phyloP scores from a whole-genome alignment of 2,888 invertebrate genomes.

The Lycophotia porphyrea region DNA sequence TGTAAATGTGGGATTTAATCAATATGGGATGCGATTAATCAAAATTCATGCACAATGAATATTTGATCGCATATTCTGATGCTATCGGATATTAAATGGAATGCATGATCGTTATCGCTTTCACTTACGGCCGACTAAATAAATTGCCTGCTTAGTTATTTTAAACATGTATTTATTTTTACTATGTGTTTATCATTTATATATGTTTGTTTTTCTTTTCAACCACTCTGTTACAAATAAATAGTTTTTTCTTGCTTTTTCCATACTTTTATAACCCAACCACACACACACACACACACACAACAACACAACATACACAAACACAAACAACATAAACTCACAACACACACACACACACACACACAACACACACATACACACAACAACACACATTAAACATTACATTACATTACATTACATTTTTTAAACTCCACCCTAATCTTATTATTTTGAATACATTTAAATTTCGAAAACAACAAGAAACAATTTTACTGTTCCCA shows the following conservation, averaged over 20 bases:
- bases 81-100: neutral
- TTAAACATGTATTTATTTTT: neutral
- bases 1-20: conserved; percentile 22
- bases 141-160: neutral
- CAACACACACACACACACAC: too few relatives aligned
- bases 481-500: conserved; percentile 13
- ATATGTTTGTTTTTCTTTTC: neutral
- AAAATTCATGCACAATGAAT: conserved; percentile 29
- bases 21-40: conserved; percentile 32
- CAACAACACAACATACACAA: too few relatives aligned
- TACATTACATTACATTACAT: too few relatives aligned
- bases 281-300: too few relatives aligned
- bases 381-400: too few relatives aligned
- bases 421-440: neutral
- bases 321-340: too few relatives aligned
- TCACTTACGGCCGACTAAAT: too few relatives aligned
- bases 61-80: conserved; percentile 19
- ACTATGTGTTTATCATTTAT: neutral
- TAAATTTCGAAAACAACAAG: conserved; percentile 27
- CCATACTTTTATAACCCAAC: neutral
- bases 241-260: neutral
- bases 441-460: conserved; percentile 1
- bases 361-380: too few relatives aligned
- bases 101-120: neutral
- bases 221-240: too few relatives aligned